Evolutionary conservation across 2,113 vertebrate species (phyloP).

Genomic region (Eudyptes chrysolophus): DNA sequence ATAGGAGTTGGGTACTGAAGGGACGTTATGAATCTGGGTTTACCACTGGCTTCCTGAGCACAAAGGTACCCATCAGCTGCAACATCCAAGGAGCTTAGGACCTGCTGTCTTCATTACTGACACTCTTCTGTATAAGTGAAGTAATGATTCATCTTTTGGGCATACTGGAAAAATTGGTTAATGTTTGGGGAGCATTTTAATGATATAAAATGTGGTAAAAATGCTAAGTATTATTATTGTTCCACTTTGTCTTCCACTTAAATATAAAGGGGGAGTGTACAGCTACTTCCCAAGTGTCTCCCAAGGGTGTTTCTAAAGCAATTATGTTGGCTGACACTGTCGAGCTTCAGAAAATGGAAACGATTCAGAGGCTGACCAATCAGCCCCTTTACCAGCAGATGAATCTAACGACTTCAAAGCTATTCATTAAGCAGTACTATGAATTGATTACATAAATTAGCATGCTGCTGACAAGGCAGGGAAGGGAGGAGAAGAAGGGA

Average conservation of each 20-base stretch:
- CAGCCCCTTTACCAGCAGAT: slow-evolving; percentile 32
- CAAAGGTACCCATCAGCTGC: neutral
- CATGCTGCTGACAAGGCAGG: slow-evolving; percentile 51
- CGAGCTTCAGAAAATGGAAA: slow-evolving; percentile 27
- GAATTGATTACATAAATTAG: slow-evolving; percentile 66
- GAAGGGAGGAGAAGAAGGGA: slow-evolving; percentile 17
- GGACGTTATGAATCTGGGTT: neutral
- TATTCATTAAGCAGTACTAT: slow-evolving; percentile 56
- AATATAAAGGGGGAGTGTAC: neutral
- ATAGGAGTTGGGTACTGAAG: neutral
- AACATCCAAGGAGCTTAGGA: neutral
- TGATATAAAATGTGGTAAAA: slow-evolving; percentile 21
- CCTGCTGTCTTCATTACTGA: neutral
- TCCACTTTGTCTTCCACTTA: slow-evolving; percentile 52
- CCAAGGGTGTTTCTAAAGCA: slow-evolving; percentile 56
- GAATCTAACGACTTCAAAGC: slow-evolving; percentile 47
- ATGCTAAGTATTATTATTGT: slow-evolving; percentile 56
- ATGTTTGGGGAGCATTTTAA: neutral
- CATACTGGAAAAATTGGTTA: neutral
- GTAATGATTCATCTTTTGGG: neutral
- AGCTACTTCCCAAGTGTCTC: slow-evolving; percentile 51
- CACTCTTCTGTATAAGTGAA: neutral
- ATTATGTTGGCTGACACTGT: slow-evolving; percentile 33
- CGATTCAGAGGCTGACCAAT: slow-evolving; percentile 30
- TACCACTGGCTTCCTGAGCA: neutral